Evolutionary conservation across 2,888 invertebrate genomes (phyloP).

Genomic region (Tipula unca): DNA sequence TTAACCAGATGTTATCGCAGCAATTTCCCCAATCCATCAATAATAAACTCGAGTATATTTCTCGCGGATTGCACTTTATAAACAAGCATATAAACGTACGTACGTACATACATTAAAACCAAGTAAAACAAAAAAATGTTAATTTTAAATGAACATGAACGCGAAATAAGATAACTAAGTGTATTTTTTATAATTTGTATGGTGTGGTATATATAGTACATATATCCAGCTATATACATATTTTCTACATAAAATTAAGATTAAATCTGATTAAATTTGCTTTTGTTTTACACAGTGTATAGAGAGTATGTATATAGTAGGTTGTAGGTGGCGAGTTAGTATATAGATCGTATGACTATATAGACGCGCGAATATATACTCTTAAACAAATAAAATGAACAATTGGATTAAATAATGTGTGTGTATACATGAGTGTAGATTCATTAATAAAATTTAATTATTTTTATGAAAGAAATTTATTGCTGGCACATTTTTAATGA

Average conservation of each 20-base stretch:
- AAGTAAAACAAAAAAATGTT: background rate
- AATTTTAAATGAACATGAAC: background rate
- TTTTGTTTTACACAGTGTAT: background rate
- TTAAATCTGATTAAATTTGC: background rate
- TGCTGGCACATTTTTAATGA: no score
- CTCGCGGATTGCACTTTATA: background rate
- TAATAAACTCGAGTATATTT: background rate
- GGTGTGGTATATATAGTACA: background rate
- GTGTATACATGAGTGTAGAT: background rate
- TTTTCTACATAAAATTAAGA: background rate
- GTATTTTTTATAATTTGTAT: background rate
- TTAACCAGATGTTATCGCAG: background rate
- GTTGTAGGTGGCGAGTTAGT: background rate
- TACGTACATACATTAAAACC: background rate
- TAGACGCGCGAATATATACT: background rate
- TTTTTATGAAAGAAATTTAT: background rate
- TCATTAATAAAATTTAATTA: background rate
- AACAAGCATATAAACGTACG: background rate
- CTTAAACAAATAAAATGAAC: background rate
- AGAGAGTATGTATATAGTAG: background rate
- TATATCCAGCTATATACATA: no score
- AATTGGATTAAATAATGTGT: background rate
- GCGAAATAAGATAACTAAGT: background rate
- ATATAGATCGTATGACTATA: background rate
- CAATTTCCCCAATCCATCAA: background rate